Evolutionary conservation across 1,140 invertebrate genomes (phyloP), one percentile per base, ranked within the genome.

Genomic region (Coptotermes formosanus): DNA sequence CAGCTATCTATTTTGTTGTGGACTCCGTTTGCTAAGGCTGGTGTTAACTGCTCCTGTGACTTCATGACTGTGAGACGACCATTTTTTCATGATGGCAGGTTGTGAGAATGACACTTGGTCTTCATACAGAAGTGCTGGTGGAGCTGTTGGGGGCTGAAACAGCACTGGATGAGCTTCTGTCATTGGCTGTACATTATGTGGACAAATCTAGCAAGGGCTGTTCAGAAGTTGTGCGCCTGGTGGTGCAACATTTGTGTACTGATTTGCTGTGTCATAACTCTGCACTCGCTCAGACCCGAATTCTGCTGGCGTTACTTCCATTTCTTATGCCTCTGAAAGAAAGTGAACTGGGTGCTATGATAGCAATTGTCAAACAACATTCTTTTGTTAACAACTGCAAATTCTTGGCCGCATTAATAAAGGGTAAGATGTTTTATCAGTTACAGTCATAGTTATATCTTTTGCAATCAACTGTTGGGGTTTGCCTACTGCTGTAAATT

Each of bases 221-320:
- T 16, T 55, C 19, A 16, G n/a, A 75, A 30, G 64, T 75, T 30
- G 7, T 14, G 9, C 14, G 25, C n/a, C n/a, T 75, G 25, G 0
- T 75, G 25, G 64, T 75, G 64, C 7, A 25, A 25, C 64, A 75
- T 30, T 75, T 75, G n/a, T 75, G 64, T 30, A 30, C 64, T 30
- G 64, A 30, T 75, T 30, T 75, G 64, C 64, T 75, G 9, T 7
- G 14, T 11, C 9, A 2, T 75, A 23, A 44, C 69, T 75, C 30
- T 16, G 55, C 38, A n/a, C 30, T 45, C 11, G 45, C 59, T 21
- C 43, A 86, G 75, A 45, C 44, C 38, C 14, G n/a, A 25, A 52
- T 48, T 55, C 69, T 82, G 38, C 44, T 86, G 14, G 52, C 85
- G 9, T 32, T 86, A 21, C 59, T 86, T n/a, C 85, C 85, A 55